Percentiles rank a stretch among this genome's conserved stretches.
Conservation (phyloP, 2,113 vertebrate genomes). For the Diphyllodes magnificus region DNA sequence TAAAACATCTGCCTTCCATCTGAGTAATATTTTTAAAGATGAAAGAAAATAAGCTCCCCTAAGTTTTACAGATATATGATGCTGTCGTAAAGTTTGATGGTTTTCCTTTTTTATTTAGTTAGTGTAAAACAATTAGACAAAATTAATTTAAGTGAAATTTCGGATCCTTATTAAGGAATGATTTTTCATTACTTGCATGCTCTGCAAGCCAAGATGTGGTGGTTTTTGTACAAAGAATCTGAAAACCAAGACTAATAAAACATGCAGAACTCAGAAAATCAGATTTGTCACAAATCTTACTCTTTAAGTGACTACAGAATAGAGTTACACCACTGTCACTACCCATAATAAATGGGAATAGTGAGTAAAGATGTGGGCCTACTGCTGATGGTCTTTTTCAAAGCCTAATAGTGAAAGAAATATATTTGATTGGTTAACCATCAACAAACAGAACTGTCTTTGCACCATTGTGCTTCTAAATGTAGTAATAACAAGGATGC, state of each 20-base stretch:
- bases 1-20: constrained; percentile 14
- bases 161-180: neutral
- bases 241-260: neutral
- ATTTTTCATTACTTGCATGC: neutral
- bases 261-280: neutral
- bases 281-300: neutral
- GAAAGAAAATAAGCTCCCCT: constrained; percentile 1
- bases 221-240: neutral
- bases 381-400: neutral
- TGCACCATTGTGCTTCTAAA: neutral
- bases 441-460: neutral
- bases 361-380: neutral
- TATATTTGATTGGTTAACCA: neutral
- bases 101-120: neutral
- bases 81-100: neutral
- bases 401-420: neutral
- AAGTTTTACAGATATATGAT: neutral
- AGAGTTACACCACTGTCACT: neutral
- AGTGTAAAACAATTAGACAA: neutral
- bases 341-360: neutral
- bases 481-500: neutral
- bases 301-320: neutral
- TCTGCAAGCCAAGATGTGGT: neutral
- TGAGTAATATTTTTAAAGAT: constrained; percentile 13
- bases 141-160: neutral